A percentile compares a stretch with the other conserved stretches of the same genome.
phyloP scores from a whole-genome alignment of 2,113 vertebrate genomes.

The Furnarius figulus region DNA sequence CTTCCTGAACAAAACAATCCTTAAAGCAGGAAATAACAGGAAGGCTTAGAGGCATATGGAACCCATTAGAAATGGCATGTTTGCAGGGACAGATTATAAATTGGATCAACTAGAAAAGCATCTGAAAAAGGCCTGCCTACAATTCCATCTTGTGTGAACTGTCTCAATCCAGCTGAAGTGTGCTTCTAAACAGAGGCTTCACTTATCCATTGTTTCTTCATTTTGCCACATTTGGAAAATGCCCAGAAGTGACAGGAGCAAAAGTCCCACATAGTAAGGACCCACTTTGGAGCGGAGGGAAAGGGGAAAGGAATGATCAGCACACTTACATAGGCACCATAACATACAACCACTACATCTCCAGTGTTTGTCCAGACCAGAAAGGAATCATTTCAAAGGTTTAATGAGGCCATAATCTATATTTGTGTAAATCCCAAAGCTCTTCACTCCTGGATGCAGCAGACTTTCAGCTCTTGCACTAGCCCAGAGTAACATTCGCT shows the following conservation, averaged over 20 bases:
- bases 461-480: accelerated
- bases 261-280: neutral
- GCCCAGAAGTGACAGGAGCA: neutral
- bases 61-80: constrained; percentile 60
- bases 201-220: neutral
- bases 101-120: constrained; percentile 50
- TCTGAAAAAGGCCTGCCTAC: constrained; percentile 24
- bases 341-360: neutral
- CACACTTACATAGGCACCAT: too few relatives aligned
- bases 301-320: neutral
- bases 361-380: neutral
- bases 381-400: neutral
- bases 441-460: neutral
- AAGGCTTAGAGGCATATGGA: constrained; percentile 56
- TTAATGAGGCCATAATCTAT: neutral
- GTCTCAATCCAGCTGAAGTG: neutral
- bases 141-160: constrained; percentile 7
- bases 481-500: too few relatives aligned
- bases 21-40: constrained; percentile 27
- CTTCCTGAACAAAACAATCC: constrained; percentile 47
- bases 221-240: neutral
- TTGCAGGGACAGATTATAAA: constrained; percentile 62
- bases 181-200: neutral
- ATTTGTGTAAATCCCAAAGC: neutral
- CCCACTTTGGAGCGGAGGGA: neutral